These are phyloP conservation scores for Dynastes grantii DNA, from an alignment of 2,888 invertebrate species.

Conservation along the genomic window DNA sequence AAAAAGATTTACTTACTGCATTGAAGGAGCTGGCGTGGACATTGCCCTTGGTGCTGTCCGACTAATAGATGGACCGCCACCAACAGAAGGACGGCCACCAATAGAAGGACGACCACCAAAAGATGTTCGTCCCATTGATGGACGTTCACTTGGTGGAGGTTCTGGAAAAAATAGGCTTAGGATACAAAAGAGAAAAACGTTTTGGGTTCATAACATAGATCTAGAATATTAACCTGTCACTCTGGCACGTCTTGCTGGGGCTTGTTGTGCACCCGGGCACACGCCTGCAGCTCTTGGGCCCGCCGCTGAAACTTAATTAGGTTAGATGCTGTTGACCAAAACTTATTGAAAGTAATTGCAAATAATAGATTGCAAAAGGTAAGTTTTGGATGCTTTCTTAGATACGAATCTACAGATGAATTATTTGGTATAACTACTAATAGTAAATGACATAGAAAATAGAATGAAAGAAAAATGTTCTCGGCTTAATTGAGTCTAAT, in stretches of 20 bases:
- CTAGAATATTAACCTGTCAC: not conserved
- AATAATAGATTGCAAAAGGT: too few relatives aligned
- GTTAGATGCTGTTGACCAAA: too few relatives aligned
- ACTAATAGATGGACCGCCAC: constrained; percentile 3
- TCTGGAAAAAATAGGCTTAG: not conserved
- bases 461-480: not conserved
- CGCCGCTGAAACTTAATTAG: not conserved
- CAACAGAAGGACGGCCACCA: constrained; percentile 5
- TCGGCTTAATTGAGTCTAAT: too few relatives aligned
- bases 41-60: not conserved
- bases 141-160: not conserved
- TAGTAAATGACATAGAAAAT: too few relatives aligned
- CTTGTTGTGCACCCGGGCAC: not conserved
- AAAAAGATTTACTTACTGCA: not conserved
- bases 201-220: not conserved
- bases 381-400: too few relatives aligned
- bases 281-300: not conserved
- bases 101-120: not conserved
- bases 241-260: too few relatives aligned
- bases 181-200: not conserved
- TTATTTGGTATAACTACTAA: too few relatives aligned
- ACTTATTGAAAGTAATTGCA: too few relatives aligned
- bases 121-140: not conserved
- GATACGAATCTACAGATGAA: too few relatives aligned
- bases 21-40: too few relatives aligned